phyloP scores from a whole-genome alignment of 2,113 vertebrate genomes.

The Rhea pennata region DNA sequence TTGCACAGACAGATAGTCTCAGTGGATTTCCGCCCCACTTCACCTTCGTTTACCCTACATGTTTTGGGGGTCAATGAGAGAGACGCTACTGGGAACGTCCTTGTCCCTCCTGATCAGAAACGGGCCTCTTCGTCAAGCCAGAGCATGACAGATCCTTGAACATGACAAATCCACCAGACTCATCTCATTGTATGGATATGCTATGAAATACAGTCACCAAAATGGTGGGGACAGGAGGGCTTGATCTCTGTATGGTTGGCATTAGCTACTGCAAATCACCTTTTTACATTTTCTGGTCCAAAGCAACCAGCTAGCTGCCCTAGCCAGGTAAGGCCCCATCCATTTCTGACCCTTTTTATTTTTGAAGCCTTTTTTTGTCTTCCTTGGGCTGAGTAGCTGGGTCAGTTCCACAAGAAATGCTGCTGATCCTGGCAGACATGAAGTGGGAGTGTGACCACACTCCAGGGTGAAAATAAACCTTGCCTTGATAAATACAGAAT shows the following conservation, averaged over 20 bases:
- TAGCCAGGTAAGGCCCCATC: neutral
- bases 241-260: neutral
- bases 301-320: neutral
- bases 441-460: neutral
- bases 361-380: neutral
- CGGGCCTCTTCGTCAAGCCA: neutral
- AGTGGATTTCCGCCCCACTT: accelerated
- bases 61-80: neutral
- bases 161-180: neutral
- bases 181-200: neutral
- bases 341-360: neutral
- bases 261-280: neutral
- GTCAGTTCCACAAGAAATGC: neutral
- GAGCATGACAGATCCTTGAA: neutral
- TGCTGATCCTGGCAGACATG: neutral
- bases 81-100: neutral
- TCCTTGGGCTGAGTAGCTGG: neutral
- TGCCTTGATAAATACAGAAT: neutral
- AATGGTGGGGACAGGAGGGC: neutral
- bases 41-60: neutral
- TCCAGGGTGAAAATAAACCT: neutral
- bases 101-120: neutral
- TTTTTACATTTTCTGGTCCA: neutral
- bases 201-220: neutral
- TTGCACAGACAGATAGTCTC: neutral